Percentiles rank a stretch among this genome's conserved stretches.
Conservation (phyloP, 2,888 invertebrate genomes). For the Rhagophthalmus giganteus region DNA sequence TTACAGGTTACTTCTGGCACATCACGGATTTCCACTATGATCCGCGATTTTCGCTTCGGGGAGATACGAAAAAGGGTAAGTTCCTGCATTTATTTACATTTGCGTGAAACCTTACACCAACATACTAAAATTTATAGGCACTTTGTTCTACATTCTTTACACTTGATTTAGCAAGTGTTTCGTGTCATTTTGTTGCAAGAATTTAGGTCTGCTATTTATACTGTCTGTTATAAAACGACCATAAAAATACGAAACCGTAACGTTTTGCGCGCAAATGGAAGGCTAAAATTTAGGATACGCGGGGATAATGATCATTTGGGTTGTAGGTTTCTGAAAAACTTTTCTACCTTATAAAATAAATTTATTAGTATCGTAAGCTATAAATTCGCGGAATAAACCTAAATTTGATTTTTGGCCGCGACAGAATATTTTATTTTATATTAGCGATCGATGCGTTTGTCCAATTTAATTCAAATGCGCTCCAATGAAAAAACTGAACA, state of each 20-base stretch:
- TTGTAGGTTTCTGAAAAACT: too few species aligned
- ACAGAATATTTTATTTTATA: too few species aligned
- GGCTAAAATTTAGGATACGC: neutral
- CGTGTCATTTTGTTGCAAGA: conserved; percentile 6
- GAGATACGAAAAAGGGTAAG: conserved; percentile 77
- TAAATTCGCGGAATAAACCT: neutral
- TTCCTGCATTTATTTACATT: conserved; percentile 43
- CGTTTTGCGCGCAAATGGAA: neutral
- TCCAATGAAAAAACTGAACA: too few species aligned
- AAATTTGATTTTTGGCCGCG: neutral
- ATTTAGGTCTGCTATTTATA: conserved; percentile 3
- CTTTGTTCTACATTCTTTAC: conserved; percentile 15
- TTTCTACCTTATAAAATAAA: too few species aligned
- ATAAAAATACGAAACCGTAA: conserved; percentile 3
- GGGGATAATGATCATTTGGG: neutral
- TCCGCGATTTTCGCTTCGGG: conserved; percentile 76
- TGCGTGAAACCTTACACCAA: conserved; percentile 15
- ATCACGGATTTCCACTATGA: conserved; percentile 93
- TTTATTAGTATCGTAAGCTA: neutral
- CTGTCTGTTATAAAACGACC: conserved; percentile 3
- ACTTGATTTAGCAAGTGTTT: conserved; percentile 17
- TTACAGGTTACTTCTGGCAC: conserved; percentile 94
- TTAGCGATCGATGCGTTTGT: too few species aligned
- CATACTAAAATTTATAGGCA: conserved; percentile 19
- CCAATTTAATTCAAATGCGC: neutral